phyloP scores from a whole-genome alignment of 2,888 invertebrate species.

The Trypoxylon attenuatum region DNA sequence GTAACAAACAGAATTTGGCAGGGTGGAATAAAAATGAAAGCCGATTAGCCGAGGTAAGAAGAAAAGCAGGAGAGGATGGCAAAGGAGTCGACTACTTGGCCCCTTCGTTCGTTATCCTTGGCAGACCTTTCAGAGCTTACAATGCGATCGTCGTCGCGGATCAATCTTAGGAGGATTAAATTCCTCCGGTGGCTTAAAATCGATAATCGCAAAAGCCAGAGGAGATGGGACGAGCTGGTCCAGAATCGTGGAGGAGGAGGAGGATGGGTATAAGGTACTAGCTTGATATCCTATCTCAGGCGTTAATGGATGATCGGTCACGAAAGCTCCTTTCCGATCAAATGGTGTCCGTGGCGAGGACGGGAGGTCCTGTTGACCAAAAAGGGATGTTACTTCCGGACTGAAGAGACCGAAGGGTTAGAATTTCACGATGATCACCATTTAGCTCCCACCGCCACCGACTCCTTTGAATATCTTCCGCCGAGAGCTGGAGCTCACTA shows the following conservation, averaged over 20 bases:
- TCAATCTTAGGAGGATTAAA: slow-evolving; percentile 34
- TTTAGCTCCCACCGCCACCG: neutral
- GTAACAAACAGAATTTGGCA: neutral
- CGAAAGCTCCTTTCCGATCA: slow-evolving; percentile 28
- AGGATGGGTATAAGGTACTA: slow-evolving; percentile 10
- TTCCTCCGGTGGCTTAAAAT: slow-evolving; percentile 26
- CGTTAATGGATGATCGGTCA: slow-evolving; percentile 48
- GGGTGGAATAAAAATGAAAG: neutral
- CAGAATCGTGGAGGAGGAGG: neutral
- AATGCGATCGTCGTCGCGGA: slow-evolving; percentile 19
- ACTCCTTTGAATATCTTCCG: slow-evolving; percentile 25
- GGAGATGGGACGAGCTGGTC: neutral
- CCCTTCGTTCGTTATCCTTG: slow-evolving; percentile 11
- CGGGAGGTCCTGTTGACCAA: slow-evolving; percentile 5
- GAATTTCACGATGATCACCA: slow-evolving; percentile 22
- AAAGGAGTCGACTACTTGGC: neutral
- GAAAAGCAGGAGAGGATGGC: neutral
- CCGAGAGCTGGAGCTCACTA: neutral
- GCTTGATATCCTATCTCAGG: slow-evolving; percentile 23
- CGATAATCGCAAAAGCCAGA: slow-evolving; percentile 24
- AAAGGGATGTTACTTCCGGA: slow-evolving; percentile 1
- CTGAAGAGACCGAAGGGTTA: slow-evolving; percentile 13
- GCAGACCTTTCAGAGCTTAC: slow-evolving; percentile 7
- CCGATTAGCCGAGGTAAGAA: neutral
- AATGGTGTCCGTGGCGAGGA: slow-evolving; percentile 14